Base-by-base conservation (phyloP, 2,888 invertebrate species). In the Pristionchus fissidentatus region DNA sequence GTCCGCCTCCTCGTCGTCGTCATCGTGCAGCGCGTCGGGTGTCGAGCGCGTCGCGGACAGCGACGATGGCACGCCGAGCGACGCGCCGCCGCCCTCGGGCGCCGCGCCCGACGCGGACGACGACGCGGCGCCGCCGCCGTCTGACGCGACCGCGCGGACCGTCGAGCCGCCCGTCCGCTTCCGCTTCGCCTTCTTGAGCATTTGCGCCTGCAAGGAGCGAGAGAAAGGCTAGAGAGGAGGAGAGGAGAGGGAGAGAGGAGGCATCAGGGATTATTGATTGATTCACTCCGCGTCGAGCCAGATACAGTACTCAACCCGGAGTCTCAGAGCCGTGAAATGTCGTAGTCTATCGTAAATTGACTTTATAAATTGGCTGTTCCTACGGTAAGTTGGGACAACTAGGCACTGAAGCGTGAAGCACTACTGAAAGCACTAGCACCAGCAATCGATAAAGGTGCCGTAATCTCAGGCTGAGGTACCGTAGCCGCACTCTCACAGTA, bases 121-220 rank as follows among this genome's bases (percentile, higher is more conserved):
- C 22, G 88, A 87, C 10, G 88, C 85, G 38, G 88, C 87, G 19
- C 89, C 89, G 77, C 90, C 90, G 19, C 89, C 89, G 77, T 90
- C 90, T 70, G 89, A 87, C 57, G 89, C 86, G 57, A 89, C 90
- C 13, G 90, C 87, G 52, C 90, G 85, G 43, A 88, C 85, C 43
- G 89, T 87, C 22, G 87, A 78, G 13, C 85, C 83, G 15, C 85
- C 83, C 10, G 87, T 87, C 10, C 86, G 88, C 49, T 90, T 88
- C 46, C 91, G 91, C 86, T 98, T 98, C 94, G 95, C 96, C 95
- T 98, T 99, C 96, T 98, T 98, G 95, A 99, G 95, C 98, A 99
- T 99, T 94, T 98, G 98, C 93, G 98, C 98, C 98, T 98, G 92
- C 73, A 90, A 89, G 84, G 84, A 52, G 35, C 60, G 46, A 43